These are phyloP conservation scores for Heptranchias perlo DNA, from an alignment of 2,113 vertebrate genomes.

Conservation along the genomic window DNA sequence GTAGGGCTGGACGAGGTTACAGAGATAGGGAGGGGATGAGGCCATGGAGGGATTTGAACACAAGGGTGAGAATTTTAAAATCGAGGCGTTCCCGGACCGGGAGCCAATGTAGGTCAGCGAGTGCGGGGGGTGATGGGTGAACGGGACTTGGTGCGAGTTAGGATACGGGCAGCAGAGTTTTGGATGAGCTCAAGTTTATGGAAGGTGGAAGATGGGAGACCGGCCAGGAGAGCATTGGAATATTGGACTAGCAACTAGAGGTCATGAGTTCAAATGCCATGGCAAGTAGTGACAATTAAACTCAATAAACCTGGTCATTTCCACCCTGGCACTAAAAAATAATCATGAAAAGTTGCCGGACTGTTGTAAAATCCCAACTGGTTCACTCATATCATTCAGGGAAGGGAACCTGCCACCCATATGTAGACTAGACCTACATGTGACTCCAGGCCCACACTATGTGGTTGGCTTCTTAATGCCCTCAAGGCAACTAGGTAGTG, in stretches of 20 bases:
- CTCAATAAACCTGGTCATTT: background rate
- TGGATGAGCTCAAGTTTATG: background rate
- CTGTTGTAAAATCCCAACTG: background rate
- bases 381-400: background rate
- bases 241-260: background rate
- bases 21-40: too few relatives aligned
- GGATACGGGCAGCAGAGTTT: background rate
- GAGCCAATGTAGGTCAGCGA: too few relatives aligned
- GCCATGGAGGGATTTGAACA: too few relatives aligned
- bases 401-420: background rate
- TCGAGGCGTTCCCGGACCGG: too few relatives aligned
- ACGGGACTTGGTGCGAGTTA: background rate
- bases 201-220: too few relatives aligned
- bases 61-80: too few relatives aligned
- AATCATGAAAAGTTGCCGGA: background rate
- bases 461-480: background rate
- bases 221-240: background rate
- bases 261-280: background rate
- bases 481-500: too few relatives aligned
- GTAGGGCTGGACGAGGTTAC: too few relatives aligned
- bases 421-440: background rate
- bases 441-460: background rate
- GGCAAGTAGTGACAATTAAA: background rate
- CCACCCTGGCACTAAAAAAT: background rate
- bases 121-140: too few relatives aligned